phyloP scores from a whole-genome alignment of 2,797 vertebrate species.

The Euphonia xanthogaster region DNA sequence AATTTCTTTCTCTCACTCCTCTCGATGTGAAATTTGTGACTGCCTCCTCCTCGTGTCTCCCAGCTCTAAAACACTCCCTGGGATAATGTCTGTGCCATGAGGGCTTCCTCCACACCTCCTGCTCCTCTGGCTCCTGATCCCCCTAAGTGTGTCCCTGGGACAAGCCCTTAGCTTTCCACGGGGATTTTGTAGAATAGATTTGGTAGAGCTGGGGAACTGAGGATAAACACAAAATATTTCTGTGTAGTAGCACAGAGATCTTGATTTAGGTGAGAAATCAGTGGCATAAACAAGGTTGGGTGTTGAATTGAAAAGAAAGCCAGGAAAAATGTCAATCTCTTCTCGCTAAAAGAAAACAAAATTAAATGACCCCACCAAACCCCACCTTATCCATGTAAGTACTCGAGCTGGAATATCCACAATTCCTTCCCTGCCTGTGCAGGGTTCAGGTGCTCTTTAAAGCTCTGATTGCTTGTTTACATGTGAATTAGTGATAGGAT shows the following conservation, averaged over 20 bases:
- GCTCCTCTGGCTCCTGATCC: not conserved
- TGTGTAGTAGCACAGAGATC: not conserved
- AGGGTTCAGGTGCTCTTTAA: not conserved
- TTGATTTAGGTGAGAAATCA: not conserved
- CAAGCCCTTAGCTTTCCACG: accelerated
- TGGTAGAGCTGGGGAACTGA: not conserved
- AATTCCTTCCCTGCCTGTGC: not conserved
- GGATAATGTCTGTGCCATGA: not conserved
- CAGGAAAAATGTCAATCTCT: not conserved
- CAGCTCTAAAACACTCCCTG: not conserved
- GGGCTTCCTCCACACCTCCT: not conserved
- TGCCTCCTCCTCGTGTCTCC: not conserved
- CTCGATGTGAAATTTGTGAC: not conserved
- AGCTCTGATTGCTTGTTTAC: not conserved
- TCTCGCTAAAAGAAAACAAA: not conserved
- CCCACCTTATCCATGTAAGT: not conserved
- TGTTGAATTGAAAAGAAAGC: not conserved
- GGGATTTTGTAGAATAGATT: not conserved
- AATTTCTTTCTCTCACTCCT: not conserved
- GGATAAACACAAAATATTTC: not conserved
- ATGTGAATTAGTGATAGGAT: not conserved
- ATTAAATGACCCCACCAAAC: not conserved
- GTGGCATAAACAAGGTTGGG: not conserved
- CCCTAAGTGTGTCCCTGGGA: not conserved
- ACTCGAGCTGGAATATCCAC: not conserved